Evolutionary conservation across 2,888 invertebrate species (phyloP).

Genomic region (Vannuccia rotundouncinata): DNA sequence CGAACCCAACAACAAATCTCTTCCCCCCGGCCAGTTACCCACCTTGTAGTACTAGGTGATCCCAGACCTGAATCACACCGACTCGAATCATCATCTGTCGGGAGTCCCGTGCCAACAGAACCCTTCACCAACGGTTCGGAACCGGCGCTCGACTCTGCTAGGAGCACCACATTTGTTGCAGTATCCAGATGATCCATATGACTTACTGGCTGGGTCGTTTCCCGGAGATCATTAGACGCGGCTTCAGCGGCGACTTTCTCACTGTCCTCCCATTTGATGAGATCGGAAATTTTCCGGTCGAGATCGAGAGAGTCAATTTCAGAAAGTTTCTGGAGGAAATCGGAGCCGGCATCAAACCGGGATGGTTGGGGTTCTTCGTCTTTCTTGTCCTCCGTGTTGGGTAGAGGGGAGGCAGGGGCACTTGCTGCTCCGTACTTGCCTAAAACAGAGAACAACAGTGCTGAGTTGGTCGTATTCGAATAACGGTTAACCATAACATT

Average conservation of each 20-base stretch:
- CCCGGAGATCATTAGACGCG: neutral
- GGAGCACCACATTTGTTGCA: neutral
- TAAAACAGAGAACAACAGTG: too few species aligned
- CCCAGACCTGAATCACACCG: constrained; percentile 1
- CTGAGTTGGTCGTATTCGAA: too few species aligned
- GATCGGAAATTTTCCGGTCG: neutral
- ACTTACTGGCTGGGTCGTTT: too few species aligned
- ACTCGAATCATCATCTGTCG: neutral
- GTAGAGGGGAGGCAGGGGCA: neutral
- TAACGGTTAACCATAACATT: too few species aligned
- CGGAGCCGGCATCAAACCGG: neutral
- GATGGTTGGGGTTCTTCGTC: neutral
- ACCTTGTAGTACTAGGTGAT: neutral
- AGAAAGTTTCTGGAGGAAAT: neutral
- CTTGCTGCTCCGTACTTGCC: neutral
- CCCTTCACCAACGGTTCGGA: neutral
- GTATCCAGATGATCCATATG: too few species aligned
- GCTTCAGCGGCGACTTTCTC: neutral
- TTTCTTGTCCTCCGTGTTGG: neutral
- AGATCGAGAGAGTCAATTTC: neutral
- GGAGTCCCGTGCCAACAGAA: neutral
- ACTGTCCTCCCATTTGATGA: neutral
- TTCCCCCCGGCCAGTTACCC: too few species aligned
- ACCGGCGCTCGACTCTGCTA: neutral
- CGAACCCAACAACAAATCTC: too few species aligned